Evolutionary conservation across 35 echinoderm and acorn worm genomes (phyloP).

Genomic region (Acanthaster planci): DNA sequence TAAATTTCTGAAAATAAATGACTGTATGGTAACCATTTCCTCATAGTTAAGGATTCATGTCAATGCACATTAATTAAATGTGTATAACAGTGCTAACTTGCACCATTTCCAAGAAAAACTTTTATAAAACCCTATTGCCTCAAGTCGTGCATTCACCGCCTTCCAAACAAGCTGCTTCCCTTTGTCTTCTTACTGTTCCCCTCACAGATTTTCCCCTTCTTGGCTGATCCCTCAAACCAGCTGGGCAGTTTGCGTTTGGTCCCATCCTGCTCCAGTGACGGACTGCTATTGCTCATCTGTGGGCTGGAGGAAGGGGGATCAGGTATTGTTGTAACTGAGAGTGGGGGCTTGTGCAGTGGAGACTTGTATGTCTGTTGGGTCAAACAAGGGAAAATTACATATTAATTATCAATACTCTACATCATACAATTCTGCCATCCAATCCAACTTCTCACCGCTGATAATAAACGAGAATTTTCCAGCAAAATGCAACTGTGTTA

Average conservation of each 20-base stretch:
- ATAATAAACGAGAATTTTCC: no score
- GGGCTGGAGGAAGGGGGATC: background rate
- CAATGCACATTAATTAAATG: background rate
- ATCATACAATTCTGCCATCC: no score
- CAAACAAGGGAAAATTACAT: no score
- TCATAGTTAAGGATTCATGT: background rate
- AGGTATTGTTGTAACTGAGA: background rate
- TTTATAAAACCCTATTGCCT: no score
- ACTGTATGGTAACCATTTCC: no score
- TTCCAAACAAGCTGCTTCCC: conserved; percentile 9
- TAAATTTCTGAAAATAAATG: no score
- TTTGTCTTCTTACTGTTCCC: conserved; percentile 1
- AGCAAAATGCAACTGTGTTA: no score
- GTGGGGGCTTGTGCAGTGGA: background rate
- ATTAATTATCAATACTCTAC: no score
- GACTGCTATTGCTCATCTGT: background rate
- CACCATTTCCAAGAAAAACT: background rate
- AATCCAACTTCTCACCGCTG: no score
- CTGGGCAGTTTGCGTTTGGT: background rate
- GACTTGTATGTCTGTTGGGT: background rate
- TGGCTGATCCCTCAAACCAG: background rate
- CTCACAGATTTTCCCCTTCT: background rate
- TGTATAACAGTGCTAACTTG: background rate
- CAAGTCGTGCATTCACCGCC: no score
- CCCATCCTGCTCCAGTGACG: background rate